Base-by-base conservation (phyloP, 1,140 invertebrate species). In the Ylistrum balloti region DNA sequence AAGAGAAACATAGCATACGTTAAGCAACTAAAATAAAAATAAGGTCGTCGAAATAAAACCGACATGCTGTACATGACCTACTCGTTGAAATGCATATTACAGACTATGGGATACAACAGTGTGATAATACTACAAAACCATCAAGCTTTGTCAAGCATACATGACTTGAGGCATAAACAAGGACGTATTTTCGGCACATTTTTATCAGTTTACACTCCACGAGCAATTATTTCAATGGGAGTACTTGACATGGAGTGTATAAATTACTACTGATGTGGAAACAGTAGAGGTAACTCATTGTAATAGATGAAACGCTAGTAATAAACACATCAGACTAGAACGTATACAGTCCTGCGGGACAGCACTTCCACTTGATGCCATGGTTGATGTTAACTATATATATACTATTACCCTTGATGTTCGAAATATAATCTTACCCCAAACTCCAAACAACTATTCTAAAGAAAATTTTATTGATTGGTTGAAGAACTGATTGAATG, bases 221-320 rank as follows among this genome's bases (percentile, higher is more conserved):
- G 56, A 74, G 56, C 56, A 74, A 74, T 74, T 74, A 74, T 74
- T 74, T 74, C 56, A 74, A 74, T 74, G 56, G 56, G n/a, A 74
- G 20, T n/a, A 74, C 56, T 28, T 74, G 15, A 74, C 56, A 5
- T 74, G 13, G 20, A 28, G 22, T 74, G 17, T 74, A 74, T 74
- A 74, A 28, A 74, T 74, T 74, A 74, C 56, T 74, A 74, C 56
- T 74, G 56, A 74, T n/a, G 56, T 74, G 56, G 56, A 74, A 74
- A 74, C n/a, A 11, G 28, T 28, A n/a, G 56, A 5, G n/a, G n/a
- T n/a, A n/a, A 28, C 7, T 74, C n/a, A 74, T 74, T 28, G 56
- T 74, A n/a, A 28, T n/a, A 1, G 56, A 5, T 74, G 56, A 74
- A 74, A 74, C 56, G 28, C 11, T 17, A 48, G 45, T 9, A 13